Evolutionary conservation across 2,113 vertebrate genomes (phyloP).

Genomic region (Carassius gibelio): DNA sequence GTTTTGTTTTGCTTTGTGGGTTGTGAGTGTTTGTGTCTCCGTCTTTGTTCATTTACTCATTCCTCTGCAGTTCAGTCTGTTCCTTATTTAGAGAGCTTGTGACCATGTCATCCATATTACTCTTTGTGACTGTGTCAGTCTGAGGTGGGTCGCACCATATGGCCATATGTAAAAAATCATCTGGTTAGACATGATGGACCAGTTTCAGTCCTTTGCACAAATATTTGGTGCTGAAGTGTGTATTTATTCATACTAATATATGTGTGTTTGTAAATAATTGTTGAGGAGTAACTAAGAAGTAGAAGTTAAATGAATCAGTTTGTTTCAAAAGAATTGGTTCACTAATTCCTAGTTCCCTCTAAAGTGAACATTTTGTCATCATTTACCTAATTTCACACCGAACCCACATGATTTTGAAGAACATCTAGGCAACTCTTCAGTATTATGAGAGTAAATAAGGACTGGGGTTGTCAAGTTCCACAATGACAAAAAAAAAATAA

Average conservation of each 20-base stretch:
- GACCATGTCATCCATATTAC: slow-evolving; percentile 57
- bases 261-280: not conserved
- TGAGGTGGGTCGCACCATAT: slow-evolving; percentile 64
- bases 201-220: slow-evolving; percentile 5
- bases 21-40: slow-evolving; percentile 59
- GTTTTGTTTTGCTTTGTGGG: slow-evolving; percentile 56
- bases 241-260: not conserved
- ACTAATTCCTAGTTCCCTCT: not conserved
- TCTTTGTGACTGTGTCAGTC: slow-evolving; percentile 61
- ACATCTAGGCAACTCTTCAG: not conserved
- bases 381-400: not conserved
- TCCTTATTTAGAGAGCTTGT: slow-evolving; percentile 34
- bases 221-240: not conserved
- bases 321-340: not conserved
- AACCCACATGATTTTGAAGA: not conserved
- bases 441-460: not conserved
- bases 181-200: slow-evolving; percentile 53
- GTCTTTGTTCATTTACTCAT: slow-evolving; percentile 32
- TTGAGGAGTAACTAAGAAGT: not conserved
- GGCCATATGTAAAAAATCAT: slow-evolving; percentile 60
- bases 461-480: not conserved
- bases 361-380: not conserved
- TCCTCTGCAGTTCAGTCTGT: not conserved
- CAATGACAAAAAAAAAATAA: not conserved
- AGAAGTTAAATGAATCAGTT: not conserved